Evolutionary conservation across 2,113 vertebrate species (phyloP).

Genomic region (Vidua chalybeata): DNA sequence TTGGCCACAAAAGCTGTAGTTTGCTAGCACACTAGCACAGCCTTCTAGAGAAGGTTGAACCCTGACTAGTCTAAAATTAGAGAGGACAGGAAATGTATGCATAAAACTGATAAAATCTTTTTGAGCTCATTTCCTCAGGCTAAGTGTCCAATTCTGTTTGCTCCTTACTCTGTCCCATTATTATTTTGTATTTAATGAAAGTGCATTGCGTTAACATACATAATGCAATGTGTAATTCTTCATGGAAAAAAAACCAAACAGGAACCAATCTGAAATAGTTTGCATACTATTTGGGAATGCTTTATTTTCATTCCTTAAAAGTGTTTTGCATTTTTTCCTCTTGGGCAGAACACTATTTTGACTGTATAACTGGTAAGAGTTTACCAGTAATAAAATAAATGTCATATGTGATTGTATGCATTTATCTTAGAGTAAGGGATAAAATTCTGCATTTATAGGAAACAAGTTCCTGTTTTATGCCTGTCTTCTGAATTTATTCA

Average conservation of each 20-base stretch:
- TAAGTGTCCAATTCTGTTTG: background rate
- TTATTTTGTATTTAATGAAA: background rate
- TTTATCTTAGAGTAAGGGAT: background rate
- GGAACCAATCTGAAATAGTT: background rate
- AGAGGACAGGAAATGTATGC: background rate
- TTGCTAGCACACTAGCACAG: rapidly evolving
- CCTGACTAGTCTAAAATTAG: background rate
- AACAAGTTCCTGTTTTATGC: background rate
- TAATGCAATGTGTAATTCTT: background rate
- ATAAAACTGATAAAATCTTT: background rate
- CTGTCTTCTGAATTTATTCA: background rate
- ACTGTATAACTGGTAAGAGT: background rate
- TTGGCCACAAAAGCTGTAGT: rapidly evolving
- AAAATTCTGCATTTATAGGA: background rate
- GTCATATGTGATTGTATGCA: background rate
- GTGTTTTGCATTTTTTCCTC: constrained; percentile 10
- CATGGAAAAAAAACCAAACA: background rate
- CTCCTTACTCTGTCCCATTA: background rate
- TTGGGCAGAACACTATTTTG: constrained; percentile 6
- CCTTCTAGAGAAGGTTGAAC: background rate
- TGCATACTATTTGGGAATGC: background rate
- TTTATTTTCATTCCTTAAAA: constrained; percentile 1
- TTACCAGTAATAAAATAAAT: background rate
- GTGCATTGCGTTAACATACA: background rate
- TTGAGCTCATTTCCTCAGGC: background rate